Evolutionary conservation across 1,140 invertebrate genomes (phyloP).

Genomic region (Bombus terrestris): DNA sequence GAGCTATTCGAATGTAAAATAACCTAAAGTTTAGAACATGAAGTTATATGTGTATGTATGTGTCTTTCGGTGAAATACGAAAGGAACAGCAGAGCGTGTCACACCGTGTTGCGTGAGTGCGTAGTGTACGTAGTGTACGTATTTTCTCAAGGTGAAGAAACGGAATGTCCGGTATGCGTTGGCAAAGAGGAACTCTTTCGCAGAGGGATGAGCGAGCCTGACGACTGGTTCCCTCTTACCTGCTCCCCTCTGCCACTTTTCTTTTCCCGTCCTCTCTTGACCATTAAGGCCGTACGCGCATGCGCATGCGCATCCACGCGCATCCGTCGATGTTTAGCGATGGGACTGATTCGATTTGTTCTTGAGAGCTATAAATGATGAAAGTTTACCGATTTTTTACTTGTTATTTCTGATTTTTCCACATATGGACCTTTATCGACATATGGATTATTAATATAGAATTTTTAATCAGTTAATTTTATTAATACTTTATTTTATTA

Average conservation of each 20-base stretch:
- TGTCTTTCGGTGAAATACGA: conserved; percentile 5
- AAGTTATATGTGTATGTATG: background rate
- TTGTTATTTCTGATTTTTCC: background rate
- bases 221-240: conserved; percentile 62
- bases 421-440: background rate
- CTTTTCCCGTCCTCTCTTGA: conserved; percentile 30
- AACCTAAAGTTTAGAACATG: background rate
- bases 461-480: background rate
- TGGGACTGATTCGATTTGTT: conserved; percentile 9
- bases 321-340: conserved; percentile 25
- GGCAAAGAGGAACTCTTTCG: conserved; percentile 62
- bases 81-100: conserved; percentile 27
- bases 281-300: conserved; percentile 41
- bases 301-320: conserved; percentile 46
- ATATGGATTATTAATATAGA: background rate
- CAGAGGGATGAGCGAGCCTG: conserved; percentile 43
- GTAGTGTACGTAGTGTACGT: conserved; percentile 42
- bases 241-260: conserved; percentile 15
- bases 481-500: too few species aligned
- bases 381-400: background rate
- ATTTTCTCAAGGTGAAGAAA: conserved; percentile 71
- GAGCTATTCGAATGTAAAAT: background rate
- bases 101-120: conserved; percentile 35
- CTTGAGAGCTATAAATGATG: background rate
- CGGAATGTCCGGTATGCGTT: conserved; percentile 70